Evolutionary conservation across 2,113 vertebrate species (phyloP).

Genomic region (Centropus unirufus): DNA sequence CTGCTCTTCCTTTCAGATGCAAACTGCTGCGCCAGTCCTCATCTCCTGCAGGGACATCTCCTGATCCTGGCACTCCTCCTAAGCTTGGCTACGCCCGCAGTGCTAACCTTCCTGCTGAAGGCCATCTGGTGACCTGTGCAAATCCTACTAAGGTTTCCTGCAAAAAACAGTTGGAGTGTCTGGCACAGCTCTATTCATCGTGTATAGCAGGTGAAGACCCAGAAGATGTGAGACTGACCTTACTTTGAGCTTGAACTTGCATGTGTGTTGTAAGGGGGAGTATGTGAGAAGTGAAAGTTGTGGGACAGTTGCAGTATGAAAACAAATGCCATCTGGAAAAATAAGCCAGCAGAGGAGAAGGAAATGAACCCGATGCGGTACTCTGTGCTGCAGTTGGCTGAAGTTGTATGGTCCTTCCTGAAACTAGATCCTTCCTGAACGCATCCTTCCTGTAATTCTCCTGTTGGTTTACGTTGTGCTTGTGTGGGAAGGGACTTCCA

Average conservation of each 20-base stretch:
- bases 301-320: background rate
- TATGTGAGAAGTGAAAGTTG: background rate
- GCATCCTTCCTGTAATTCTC: background rate
- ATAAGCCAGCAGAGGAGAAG: background rate
- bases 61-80: conserved; percentile 76
- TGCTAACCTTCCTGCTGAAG: conserved; percentile 78
- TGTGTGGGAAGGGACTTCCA: background rate
- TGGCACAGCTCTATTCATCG: conserved; percentile 89
- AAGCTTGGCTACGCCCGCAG: conserved; percentile 74
- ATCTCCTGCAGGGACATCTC: conserved; percentile 72
- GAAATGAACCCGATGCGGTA: background rate
- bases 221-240: background rate
- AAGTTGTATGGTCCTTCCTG: background rate
- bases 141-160: conserved; percentile 86
- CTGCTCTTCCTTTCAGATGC: conserved; percentile 78
- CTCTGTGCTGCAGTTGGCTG: background rate
- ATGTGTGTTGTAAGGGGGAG: background rate
- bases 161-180: conserved; percentile 81
- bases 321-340: background rate
- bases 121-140: conserved; percentile 74
- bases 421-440: background rate
- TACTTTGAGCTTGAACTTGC: background rate
- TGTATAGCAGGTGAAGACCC: conserved; percentile 88
- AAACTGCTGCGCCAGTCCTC: conserved; percentile 84
- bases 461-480: background rate